Percentiles rank a stretch among this genome's conserved stretches.
These are phyloP conservation scores for Echinometra lucunter DNA, from an alignment of 53 echinoderm and acorn worm species.

Conservation along the genomic window DNA sequence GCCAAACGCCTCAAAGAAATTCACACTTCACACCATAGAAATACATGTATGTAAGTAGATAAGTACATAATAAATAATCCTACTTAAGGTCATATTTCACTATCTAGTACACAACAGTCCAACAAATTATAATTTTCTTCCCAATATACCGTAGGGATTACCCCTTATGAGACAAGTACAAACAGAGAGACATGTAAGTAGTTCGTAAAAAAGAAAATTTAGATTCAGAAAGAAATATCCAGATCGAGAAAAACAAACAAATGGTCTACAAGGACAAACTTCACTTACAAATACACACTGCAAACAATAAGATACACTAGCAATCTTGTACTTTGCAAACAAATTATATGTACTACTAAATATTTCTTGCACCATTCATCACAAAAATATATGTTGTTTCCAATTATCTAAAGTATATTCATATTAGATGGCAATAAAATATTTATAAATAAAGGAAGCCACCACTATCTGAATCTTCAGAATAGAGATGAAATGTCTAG, in stretches of 20 bases:
- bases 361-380: background rate
- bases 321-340: background rate
- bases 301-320: background rate
- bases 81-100: background rate
- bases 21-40: background rate
- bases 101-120: background rate
- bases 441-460: background rate
- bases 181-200: background rate
- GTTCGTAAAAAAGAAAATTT: background rate
- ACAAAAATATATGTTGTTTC: background rate
- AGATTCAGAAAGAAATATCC: background rate
- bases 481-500: background rate
- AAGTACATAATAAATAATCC: background rate
- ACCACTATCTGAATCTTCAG: background rate
- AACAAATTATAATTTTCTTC: background rate
- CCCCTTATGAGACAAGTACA: background rate
- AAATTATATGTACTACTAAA: background rate
- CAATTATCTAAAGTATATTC: background rate
- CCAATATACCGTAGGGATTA: background rate
- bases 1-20: background rate
- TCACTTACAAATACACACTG: background rate
- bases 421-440: background rate
- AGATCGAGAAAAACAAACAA: background rate
- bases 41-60: background rate
- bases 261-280: background rate